Conservation (phyloP, 2,113 vertebrate species). For the Chloropsis hardwickii region DNA sequence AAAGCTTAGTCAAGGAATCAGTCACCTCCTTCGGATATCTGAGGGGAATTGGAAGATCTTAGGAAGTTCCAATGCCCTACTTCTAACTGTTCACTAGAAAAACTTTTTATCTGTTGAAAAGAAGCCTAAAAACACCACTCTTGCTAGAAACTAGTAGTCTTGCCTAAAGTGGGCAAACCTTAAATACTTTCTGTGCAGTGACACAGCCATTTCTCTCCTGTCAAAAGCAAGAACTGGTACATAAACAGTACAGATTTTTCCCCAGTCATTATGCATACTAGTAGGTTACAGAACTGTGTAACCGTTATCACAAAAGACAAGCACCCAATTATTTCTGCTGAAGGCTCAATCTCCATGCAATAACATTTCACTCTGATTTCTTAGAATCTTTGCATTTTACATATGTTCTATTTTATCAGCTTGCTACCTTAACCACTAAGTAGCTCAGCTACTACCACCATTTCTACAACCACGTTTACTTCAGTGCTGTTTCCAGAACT, state of each 20-base stretch:
- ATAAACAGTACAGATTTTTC: neutral
- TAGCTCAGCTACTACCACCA: neutral
- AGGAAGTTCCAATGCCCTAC: neutral
- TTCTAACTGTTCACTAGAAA: neutral
- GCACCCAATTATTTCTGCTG: neutral
- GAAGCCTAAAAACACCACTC: neutral
- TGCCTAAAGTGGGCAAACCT: neutral
- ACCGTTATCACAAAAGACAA: neutral
- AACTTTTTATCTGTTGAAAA: neutral
- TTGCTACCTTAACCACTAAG: neutral
- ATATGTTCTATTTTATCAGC: neutral
- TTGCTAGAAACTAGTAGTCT: neutral
- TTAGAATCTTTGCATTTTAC: neutral
- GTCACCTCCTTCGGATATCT: neutral
- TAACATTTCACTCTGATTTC: neutral
- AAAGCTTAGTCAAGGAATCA: neutral
- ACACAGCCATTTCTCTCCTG: neutral
- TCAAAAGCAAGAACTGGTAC: neutral
- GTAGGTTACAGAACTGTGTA: neutral
- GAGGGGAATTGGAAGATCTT: neutral
- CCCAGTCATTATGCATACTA: neutral
- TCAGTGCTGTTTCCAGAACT: neutral
- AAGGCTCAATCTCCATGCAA: neutral
- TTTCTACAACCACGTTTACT: neutral
- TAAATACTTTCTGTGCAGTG: neutral